Evolutionary conservation across 1,140 invertebrate genomes (phyloP).

Genomic region (Acromyrmex echinatior): DNA sequence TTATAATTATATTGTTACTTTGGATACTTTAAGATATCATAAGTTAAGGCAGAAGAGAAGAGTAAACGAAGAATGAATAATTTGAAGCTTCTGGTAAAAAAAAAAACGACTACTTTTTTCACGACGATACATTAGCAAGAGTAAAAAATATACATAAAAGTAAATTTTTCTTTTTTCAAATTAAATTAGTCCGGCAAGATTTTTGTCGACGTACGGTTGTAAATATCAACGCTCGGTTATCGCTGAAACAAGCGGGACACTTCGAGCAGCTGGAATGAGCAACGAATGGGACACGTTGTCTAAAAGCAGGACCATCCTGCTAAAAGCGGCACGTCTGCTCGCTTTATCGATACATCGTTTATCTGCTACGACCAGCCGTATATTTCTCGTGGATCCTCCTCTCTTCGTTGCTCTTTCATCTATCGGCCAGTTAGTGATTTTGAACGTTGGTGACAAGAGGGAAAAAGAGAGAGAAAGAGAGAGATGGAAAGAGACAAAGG

Average conservation of each 20-base stretch:
- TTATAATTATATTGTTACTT: no score
- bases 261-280: not conserved
- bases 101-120: not conserved
- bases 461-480: not conserved
- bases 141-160: not conserved
- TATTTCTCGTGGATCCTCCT: constrained; percentile 64
- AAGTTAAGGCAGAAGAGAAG: not conserved
- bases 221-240: constrained; percentile 23
- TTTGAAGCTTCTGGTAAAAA: not conserved
- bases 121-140: not conserved
- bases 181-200: constrained; percentile 13
- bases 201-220: not conserved
- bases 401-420: constrained; percentile 45
- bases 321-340: constrained; percentile 59
- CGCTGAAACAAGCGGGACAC: not conserved
- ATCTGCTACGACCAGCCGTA: constrained; percentile 70
- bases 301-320: constrained; percentile 22
- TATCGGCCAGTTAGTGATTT: constrained; percentile 61
- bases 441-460: constrained; percentile 50
- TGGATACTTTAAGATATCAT: not conserved
- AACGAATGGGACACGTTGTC: constrained; percentile 43
- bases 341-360: constrained; percentile 72
- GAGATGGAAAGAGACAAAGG: not conserved
- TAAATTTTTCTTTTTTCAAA: not conserved
- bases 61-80: not conserved